A percentile compares a stretch with the other conserved stretches of the same genome.
These are phyloP conservation scores for Dasysyrphus tricinctus DNA, from an alignment of 2,888 invertebrate species.

Conservation along the genomic window DNA sequence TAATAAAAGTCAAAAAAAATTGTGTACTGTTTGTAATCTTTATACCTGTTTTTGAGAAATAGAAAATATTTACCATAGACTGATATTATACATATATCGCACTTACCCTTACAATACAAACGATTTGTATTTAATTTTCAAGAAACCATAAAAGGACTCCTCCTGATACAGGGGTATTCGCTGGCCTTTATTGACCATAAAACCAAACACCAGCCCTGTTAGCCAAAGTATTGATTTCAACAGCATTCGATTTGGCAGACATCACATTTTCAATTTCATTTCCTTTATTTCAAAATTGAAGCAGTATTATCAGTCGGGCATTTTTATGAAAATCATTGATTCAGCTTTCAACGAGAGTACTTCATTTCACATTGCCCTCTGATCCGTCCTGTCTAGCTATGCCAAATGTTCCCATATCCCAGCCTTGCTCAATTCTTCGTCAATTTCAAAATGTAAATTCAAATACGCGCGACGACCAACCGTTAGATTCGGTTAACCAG, in stretches of 20 bases:
- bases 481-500: conserved; percentile 59
- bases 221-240: conserved; percentile 32
- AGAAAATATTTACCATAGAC: no score
- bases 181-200: neutral
- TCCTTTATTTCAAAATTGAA: conserved; percentile 23
- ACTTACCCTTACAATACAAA: no score
- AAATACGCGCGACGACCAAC: conserved; percentile 23
- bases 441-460: conserved; percentile 62
- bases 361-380: neutral
- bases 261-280: conserved; percentile 44
- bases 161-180: no score
- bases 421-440: conserved; percentile 36
- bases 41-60: no score
- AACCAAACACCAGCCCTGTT: neutral
- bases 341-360: neutral
- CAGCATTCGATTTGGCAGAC: conserved; percentile 42
- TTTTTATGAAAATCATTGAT: conserved; percentile 40
- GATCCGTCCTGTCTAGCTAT: neutral
- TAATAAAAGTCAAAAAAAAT: no score
- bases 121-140: no score
- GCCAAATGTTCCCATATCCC: neutral
- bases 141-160: no score
- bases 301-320: neutral
- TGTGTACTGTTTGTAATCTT: no score
- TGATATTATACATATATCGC: no score